Percentiles rank a stretch among this genome's conserved stretches.
These are phyloP conservation scores for Pandemis heparana DNA, from an alignment of 2,888 invertebrate species.

Conservation along the genomic window DNA sequence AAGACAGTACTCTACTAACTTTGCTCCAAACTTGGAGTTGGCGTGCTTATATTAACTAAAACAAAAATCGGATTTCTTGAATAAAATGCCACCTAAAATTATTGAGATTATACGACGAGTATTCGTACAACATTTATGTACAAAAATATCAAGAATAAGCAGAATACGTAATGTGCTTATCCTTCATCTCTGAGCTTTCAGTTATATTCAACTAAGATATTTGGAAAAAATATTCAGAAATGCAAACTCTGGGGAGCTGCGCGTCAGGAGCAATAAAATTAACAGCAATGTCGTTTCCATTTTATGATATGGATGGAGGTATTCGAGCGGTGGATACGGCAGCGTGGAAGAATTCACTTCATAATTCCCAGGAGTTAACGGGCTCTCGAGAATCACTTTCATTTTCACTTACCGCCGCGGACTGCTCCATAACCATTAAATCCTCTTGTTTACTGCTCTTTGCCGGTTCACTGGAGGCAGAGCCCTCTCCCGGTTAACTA, in stretches of 20 bases:
- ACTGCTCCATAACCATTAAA: slow-evolving; percentile 77
- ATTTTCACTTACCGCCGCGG: slow-evolving; percentile 77
- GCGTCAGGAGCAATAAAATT: slow-evolving; percentile 35
- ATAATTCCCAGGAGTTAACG: slow-evolving; percentile 69
- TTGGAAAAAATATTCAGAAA: slow-evolving; percentile 30
- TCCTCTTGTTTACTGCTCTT: slow-evolving; percentile 71
- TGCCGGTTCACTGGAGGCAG: slow-evolving; percentile 52
- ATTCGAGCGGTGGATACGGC: slow-evolving; percentile 43
- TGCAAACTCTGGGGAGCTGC: slow-evolving; percentile 29
- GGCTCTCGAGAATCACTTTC: slow-evolving; percentile 73
- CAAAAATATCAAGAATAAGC: slow-evolving; percentile 1
- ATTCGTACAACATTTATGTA: neutral
- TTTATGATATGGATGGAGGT: slow-evolving; percentile 38
- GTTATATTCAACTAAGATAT: slow-evolving; percentile 12
- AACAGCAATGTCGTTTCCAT: slow-evolving; percentile 41
- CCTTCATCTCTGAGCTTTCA: neutral
- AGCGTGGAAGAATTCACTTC: slow-evolving; percentile 63
- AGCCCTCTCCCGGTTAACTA: slow-evolving; percentile 60
- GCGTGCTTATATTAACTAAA: neutral
- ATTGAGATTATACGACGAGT: neutral
- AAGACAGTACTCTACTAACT: neutral
- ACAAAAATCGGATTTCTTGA: neutral
- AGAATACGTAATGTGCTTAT: neutral
- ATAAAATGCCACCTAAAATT: neutral
- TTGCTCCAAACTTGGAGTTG: neutral